Conservation (phyloP, 2,888 invertebrate genomes). For the Diarsia mendica region DNA sequence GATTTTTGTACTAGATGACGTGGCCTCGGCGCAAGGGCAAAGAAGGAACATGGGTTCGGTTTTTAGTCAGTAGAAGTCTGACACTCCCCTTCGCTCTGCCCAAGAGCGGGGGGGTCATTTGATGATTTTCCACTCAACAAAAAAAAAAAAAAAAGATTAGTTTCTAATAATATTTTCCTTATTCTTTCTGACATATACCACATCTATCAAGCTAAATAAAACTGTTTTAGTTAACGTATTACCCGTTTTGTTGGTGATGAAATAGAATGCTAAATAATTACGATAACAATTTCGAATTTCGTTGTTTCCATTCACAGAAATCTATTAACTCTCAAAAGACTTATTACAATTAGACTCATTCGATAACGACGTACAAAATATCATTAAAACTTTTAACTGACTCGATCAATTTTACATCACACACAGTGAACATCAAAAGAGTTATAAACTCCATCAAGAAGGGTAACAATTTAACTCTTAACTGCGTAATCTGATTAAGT, state of each 20-base stretch:
- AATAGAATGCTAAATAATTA: not conserved
- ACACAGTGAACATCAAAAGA: conserved; percentile 39
- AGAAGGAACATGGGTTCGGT: too few relatives aligned
- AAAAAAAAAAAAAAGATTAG: too few relatives aligned
- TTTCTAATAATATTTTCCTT: not conserved
- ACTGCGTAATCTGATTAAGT: conserved; percentile 55
- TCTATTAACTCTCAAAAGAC: not conserved
- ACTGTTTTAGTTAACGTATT: not conserved
- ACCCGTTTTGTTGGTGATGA: not conserved
- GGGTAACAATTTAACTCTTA: conserved; percentile 47
- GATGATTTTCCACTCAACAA: too few relatives aligned
- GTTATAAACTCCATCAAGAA: conserved; percentile 46
- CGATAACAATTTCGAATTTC: conserved; percentile 5
- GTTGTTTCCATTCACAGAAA: not conserved
- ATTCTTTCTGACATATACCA: not conserved
- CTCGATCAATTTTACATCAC: conserved; percentile 42
- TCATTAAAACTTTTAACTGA: conserved; percentile 39
- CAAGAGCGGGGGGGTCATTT: too few relatives aligned
- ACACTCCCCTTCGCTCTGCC: too few relatives aligned
- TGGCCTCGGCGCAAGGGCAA: too few relatives aligned
- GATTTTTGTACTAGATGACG: too few relatives aligned
- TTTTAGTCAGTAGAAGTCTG: too few relatives aligned
- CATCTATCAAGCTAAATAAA: not conserved
- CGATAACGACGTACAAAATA: conserved; percentile 32
- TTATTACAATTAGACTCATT: not conserved